phyloP scores from a whole-genome alignment of 2,888 invertebrate species.

The Troides oblongomaculatus region DNA sequence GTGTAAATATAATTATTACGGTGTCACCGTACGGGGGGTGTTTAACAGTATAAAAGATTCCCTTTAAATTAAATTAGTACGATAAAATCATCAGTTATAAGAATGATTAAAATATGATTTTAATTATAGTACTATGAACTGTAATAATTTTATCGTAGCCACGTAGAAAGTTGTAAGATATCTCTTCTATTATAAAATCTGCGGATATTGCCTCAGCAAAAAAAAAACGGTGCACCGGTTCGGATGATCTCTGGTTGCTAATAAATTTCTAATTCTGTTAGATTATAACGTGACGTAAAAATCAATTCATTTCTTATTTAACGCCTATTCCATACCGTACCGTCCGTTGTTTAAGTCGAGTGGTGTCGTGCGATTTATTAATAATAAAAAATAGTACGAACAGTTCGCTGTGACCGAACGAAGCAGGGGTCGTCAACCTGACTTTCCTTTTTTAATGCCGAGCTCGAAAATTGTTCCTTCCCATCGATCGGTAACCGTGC shows the following conservation, averaged over 20 bases:
- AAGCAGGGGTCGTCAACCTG: constrained; percentile 60
- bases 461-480: constrained; percentile 42
- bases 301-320: constrained; percentile 43
- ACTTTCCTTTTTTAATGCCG: constrained; percentile 70
- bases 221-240: constrained; percentile 42
- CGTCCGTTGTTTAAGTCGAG: constrained; percentile 47
- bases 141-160: neutral
- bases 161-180: constrained; percentile 54
- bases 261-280: constrained; percentile 46
- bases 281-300: constrained; percentile 35
- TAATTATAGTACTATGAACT: too few relatives aligned
- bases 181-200: constrained; percentile 52
- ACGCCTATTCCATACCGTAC: constrained; percentile 38
- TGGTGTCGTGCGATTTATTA: constrained; percentile 47
- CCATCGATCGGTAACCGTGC: constrained; percentile 51
- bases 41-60: too few relatives aligned
- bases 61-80: too few relatives aligned
- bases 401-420: constrained; percentile 56
- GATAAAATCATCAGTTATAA: too few relatives aligned
- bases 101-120: too few relatives aligned
- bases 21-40: too few relatives aligned
- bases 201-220: constrained; percentile 40
- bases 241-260: constrained; percentile 45
- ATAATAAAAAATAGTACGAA: constrained; percentile 49
- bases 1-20: too few relatives aligned